Percentiles rank a stretch among this genome's conserved stretches.
Evolutionary conservation across 2,113 vertebrate species (phyloP).

Genomic region (Emydura subglobosa): DNA sequence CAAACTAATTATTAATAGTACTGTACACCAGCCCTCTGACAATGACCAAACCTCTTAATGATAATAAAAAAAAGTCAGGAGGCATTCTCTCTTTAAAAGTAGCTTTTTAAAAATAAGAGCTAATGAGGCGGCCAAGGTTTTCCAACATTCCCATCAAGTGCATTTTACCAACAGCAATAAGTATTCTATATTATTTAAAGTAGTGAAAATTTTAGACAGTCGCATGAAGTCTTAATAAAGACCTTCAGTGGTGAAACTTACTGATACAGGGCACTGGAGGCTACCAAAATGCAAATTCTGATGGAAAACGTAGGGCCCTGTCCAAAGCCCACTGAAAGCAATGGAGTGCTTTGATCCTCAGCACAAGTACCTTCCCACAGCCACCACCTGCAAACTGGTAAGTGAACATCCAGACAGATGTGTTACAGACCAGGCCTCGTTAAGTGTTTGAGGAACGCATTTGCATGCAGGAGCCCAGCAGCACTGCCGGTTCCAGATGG

Average conservation of each 20-base stretch:
- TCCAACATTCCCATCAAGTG: neutral
- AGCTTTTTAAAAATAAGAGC: neutral
- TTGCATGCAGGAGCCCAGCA: neutral
- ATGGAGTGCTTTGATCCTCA: neutral
- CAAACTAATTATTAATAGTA: neutral
- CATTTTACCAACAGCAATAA: neutral
- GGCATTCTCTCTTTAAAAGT: neutral
- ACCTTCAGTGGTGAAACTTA: neutral
- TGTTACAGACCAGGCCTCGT: neutral
- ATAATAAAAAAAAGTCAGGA: neutral
- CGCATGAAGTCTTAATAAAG: neutral
- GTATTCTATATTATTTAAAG: neutral
- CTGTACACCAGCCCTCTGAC: neutral
- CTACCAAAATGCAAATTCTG: neutral
- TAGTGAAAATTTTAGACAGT: neutral
- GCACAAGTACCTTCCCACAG: neutral
- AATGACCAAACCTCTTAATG: neutral
- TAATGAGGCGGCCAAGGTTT: neutral
- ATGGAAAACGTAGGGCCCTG: neutral
- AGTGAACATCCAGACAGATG: neutral
- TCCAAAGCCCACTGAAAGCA: neutral
- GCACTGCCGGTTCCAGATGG: neutral
- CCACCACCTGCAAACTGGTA: neutral
- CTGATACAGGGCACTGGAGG: neutral
- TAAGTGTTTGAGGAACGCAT: neutral